Conservation (phyloP, 2,113 vertebrate genomes). For the Heterotis niloticus region DNA sequence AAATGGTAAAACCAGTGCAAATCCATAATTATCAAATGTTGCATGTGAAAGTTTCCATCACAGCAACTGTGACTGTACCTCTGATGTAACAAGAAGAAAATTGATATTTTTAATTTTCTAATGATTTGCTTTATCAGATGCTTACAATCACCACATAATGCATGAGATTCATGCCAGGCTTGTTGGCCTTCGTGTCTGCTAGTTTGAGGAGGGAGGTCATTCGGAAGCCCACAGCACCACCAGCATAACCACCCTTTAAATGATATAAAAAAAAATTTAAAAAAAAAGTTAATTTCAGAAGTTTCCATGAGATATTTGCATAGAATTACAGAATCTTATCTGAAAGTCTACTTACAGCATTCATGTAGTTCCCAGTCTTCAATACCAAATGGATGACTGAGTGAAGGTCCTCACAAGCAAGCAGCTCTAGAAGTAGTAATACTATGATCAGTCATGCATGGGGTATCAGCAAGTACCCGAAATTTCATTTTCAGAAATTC, state of each 20-base stretch:
- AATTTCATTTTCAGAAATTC: too few relatives aligned
- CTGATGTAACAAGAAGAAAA: not conserved
- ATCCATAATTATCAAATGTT: not conserved
- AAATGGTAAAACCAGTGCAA: not conserved
- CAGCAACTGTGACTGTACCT: not conserved
- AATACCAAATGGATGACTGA: constrained; percentile 69
- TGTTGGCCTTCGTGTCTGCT: constrained; percentile 71
- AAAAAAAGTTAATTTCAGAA: not conserved
- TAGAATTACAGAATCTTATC: not conserved
- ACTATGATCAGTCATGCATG: not conserved
- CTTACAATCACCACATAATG: constrained; percentile 72
- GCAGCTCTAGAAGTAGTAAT: constrained; percentile 57
- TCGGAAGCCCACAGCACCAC: constrained; percentile 67
- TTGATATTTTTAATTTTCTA: not conserved
- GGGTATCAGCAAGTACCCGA: too few relatives aligned
- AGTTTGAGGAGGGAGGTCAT: constrained; percentile 70
- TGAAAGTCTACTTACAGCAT: constrained; percentile 58
- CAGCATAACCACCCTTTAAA: constrained; percentile 65
- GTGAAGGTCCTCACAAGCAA: constrained; percentile 69
- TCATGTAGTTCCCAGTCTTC: constrained; percentile 76
- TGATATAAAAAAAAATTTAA: not conserved
- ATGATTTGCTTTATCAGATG: not conserved
- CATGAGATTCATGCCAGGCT: constrained; percentile 76
- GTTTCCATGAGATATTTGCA: not conserved
- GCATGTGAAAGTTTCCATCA: not conserved